Base-by-base conservation (phyloP, 2,888 invertebrate species). In the Acleris literana region DNA sequence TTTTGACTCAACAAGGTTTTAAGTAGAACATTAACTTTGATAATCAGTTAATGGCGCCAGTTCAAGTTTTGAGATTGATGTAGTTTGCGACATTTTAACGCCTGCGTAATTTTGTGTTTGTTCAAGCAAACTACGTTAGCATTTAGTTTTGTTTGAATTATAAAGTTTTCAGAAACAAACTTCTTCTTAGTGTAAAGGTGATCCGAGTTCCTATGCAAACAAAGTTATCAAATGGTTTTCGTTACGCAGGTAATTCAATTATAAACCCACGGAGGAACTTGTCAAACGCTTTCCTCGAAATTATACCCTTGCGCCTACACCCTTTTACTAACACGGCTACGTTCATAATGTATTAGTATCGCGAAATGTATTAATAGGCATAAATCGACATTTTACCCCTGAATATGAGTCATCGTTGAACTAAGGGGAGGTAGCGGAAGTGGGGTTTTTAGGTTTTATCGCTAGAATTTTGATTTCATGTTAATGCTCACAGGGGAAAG, bases 351-450 rank as follows among this genome's bases (percentile, higher is more conserved):
- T 22, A 66, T 55, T 44, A 51, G 51, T 56, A 46, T 56, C 51
- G 65, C 55, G 43, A 65, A 65, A 61, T 56, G 51, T 56, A 51
- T 66, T 66, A 66, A 52, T 52, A 66, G 61, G 65, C 52, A 66
- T 61, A 62, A 57, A 66, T 53, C 61, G 56, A 62, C 43, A 39
- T 51, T 57, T 58, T 52, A 53, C 57, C 66, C 66, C 52, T 49
- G 51, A 51, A 6, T 44, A 56, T 69, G 69, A 69, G 69, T 69
- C 69, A 69, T 60, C 48, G 52, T 44, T 48, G 22, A 48, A 63
- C 18, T 46, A 53, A 46, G 63, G 66, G 69, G 60, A 48, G 25
- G 46, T 64, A 49, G 51, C 61, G 65, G 65, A 66, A 62, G 66
- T 57, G 22, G 46, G 46, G 39, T 48, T 66, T 60, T 65, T 59